phyloP scores from a whole-genome alignment of 2,888 invertebrate species.

The Latrodectus hesperus region DNA sequence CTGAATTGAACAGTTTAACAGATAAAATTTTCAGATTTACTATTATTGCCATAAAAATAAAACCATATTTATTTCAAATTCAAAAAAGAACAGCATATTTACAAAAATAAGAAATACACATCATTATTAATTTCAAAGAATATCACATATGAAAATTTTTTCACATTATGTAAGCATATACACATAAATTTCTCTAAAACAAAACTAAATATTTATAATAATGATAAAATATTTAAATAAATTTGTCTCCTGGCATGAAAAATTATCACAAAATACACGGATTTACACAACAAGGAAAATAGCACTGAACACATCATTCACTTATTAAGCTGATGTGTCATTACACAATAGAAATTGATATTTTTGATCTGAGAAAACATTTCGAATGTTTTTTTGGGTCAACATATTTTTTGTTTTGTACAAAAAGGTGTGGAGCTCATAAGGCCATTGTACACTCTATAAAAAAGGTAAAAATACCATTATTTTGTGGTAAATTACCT shows the following conservation, averaged over 20 bases:
- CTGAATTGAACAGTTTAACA: too few species aligned
- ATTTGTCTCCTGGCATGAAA: conserved; percentile 61
- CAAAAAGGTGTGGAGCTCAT: conserved; percentile 64
- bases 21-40: too few species aligned
- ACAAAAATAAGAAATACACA: too few species aligned
- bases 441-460: conserved; percentile 69
- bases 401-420: conserved; percentile 57
- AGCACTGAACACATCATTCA: conserved; percentile 30
- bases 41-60: too few species aligned
- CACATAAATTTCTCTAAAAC: too few species aligned
- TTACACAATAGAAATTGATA: conserved; percentile 10
- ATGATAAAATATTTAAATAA: conserved; percentile 18
- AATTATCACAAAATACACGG: conserved; percentile 1
- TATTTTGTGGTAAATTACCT: conserved; percentile 32
- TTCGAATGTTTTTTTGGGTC: conserved; percentile 46
- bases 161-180: too few species aligned
- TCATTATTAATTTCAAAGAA: too few species aligned
- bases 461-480: conserved; percentile 50
- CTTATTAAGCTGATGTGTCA: conserved; percentile 18
- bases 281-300: not conserved
- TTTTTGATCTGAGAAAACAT: conserved; percentile 32
- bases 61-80: too few species aligned
- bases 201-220: not conserved
- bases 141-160: too few species aligned
- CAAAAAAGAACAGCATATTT: too few species aligned